Base-by-base conservation (phyloP, 2,113 vertebrate genomes). In the Lynx canadensis region DNA sequence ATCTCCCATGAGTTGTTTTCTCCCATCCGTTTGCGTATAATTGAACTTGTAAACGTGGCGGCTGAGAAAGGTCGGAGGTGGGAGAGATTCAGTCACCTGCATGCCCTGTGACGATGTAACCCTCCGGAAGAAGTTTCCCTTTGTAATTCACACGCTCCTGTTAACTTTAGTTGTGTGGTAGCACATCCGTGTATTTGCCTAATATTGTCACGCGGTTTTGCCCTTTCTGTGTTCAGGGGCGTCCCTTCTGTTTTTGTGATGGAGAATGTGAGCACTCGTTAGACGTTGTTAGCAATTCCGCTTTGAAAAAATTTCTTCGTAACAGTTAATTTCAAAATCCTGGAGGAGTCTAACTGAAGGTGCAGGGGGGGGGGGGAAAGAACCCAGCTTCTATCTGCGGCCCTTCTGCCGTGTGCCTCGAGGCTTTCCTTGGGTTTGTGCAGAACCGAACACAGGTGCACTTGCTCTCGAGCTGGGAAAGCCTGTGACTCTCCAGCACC, bases 381-480 rank as follows among this genome's bases (percentile, higher is more conserved):
- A 57, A 60, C 57, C 1, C 8, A 0, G 33, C 33, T 63, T 50
- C 52, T 1, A 0, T 45, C 6, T 4, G 19, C 45, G 65, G 63
- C 63, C 7, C 1, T 27, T 60, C 27, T 0, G 41, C 48, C 1
- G 0, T 33, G 33, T 1, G 15, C 6, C 1, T 27, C 45, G 5
- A 1, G 4, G 33, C 57, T 45, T 36, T 48, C 31, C 57, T 4
- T 1, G 66, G 31, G 3, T 63, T 13, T 0, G 55, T 57, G 48
- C 16, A 12, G 19, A 41, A 41, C 25, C 5, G 10, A 57, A 4
- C 48, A 0, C n/a, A 0, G 81, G 65, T 3, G 21, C 8, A 0
- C 0, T 29, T 52, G 73, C 25, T 41, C 9, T 5, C 2, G 0
- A 41, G 78, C 16, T 13, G 66, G 0, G 4, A 25, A 21, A 52